Evolutionary conservation across 1,140 invertebrate genomes (phyloP), one percentile per base, ranked within the genome.

Genomic region (Matsumurasca onukii): DNA sequence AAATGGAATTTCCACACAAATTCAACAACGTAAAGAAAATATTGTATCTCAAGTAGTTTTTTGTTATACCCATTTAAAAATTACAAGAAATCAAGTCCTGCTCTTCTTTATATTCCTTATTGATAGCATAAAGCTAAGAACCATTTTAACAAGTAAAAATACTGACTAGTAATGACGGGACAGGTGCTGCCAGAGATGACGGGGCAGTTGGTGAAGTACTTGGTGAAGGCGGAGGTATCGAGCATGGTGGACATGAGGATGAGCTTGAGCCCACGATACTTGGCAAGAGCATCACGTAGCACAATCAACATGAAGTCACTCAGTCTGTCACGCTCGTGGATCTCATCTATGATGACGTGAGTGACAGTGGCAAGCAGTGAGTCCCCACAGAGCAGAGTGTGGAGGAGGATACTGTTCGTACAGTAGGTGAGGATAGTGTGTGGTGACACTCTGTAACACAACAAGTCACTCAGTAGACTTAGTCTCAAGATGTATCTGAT

Each of bases 201-300:
- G 0, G 87, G 86, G 72, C 89, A 89, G 62, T 88, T 85, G 73
- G 88, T 87, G 80, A 98, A 98, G 76, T 92, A 93, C 74, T 88
- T 86, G 29, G 87, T 83, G 79, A 98, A 94, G 31, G 93, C 86
- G 25, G 87, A 81, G 5, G 88, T 86, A 73, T 97, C 90, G 73
- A 96, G 86, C 1, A 94, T 93, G 3, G 97, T 96, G n/a, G 95
- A 98, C 95, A 98, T 98, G 0, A 98, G 82, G 57, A 99, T 85
- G 0, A 99, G 71, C 71, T 90, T 90, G 0, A 98, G 79, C 68
- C 90, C 83, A 68, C 86, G 85, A 73, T 88, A 89, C 20, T 89
- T 86, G 0, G 83, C 76, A 3, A 98, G 75, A 2, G 89, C 86
- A 73, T 96, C 90, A 66, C 90, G 86, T 9, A 98, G 77, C 17